phyloP scores from a whole-genome alignment of 2,888 invertebrate species.

The Eilema depressum region DNA sequence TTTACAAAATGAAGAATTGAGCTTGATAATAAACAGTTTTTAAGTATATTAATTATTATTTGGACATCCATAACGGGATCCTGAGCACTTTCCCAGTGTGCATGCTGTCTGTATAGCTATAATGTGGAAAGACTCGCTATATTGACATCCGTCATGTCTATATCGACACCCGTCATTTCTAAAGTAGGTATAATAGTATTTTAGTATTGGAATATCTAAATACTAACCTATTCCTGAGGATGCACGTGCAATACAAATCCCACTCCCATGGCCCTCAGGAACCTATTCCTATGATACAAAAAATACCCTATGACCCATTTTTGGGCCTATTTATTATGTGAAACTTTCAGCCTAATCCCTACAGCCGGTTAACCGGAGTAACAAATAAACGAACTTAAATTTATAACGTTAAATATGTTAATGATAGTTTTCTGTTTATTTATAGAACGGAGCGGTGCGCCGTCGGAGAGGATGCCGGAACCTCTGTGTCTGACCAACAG shows the following conservation, averaged over 20 bases:
- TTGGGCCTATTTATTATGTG: too few species aligned
- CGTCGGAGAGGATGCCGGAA: slow-evolving; percentile 79
- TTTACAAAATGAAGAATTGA: not conserved
- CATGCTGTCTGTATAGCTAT: not conserved
- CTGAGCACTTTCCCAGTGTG: not conserved
- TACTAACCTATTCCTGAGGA: too few species aligned
- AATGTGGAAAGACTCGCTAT: too few species aligned
- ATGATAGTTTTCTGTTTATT: slow-evolving; percentile 37
- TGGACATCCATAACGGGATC: not conserved
- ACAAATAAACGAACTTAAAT: not conserved
- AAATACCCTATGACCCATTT: too few species aligned
- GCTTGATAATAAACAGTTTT: not conserved
- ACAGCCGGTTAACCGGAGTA: not conserved
- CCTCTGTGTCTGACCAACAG: slow-evolving; percentile 85
- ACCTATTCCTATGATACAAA: too few species aligned
- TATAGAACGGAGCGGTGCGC: slow-evolving; percentile 70
- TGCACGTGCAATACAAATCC: not conserved
- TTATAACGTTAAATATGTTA: slow-evolving; percentile 1
- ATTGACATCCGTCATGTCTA: too few species aligned
- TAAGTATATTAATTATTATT: not conserved
- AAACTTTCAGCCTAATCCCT: not conserved
- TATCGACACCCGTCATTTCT: too few species aligned
- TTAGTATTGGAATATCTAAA: too few species aligned
- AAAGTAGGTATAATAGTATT: too few species aligned
- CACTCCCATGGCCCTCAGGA: too few species aligned